Evolutionary conservation across 2,888 invertebrate species (phyloP).

Genomic region (Scaptomyza cyrtandrae): DNA sequence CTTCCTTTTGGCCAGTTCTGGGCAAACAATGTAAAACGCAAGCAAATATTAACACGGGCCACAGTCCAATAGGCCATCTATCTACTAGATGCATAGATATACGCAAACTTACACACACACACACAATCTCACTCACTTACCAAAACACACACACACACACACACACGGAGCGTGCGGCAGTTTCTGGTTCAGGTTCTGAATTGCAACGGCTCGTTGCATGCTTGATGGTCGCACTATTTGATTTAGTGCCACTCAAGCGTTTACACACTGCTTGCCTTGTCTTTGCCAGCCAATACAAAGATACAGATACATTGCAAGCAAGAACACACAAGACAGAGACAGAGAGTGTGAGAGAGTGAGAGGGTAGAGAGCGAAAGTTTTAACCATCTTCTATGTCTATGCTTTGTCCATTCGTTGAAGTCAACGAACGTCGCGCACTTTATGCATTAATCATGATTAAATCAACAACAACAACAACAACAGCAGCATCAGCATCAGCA

Average conservation of each 20-base stretch:
- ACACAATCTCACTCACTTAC: conserved; percentile 13
- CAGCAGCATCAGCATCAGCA: conserved; percentile 20
- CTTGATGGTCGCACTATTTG: conserved; percentile 70
- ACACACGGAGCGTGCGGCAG: conserved; percentile 12
- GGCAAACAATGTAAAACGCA: conserved; percentile 76
- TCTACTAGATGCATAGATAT: conserved; percentile 33
- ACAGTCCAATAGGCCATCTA: conserved; percentile 61
- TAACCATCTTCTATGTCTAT: conserved; percentile 19
- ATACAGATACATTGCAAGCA: neutral
- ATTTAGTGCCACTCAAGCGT: conserved; percentile 68
- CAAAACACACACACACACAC: conserved; percentile 1
- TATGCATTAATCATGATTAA: conserved; percentile 68
- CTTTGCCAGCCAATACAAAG: neutral
- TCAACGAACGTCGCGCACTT: conserved; percentile 16
- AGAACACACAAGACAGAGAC: neutral
- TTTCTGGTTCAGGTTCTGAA: conserved; percentile 44
- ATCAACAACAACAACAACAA: conserved; percentile 24
- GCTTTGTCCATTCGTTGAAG: conserved; percentile 10
- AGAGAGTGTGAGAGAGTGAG: neutral
- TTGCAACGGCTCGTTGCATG: conserved; percentile 68
- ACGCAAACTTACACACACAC: conserved; percentile 14
- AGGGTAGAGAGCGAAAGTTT: neutral
- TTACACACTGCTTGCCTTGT: conserved; percentile 13
- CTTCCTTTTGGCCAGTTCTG: conserved; percentile 49
- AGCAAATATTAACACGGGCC: conserved; percentile 74